phyloP scores from a whole-genome alignment of 53 echinoderm and acorn worm genomes.

The Paracentrotus lividus region DNA sequence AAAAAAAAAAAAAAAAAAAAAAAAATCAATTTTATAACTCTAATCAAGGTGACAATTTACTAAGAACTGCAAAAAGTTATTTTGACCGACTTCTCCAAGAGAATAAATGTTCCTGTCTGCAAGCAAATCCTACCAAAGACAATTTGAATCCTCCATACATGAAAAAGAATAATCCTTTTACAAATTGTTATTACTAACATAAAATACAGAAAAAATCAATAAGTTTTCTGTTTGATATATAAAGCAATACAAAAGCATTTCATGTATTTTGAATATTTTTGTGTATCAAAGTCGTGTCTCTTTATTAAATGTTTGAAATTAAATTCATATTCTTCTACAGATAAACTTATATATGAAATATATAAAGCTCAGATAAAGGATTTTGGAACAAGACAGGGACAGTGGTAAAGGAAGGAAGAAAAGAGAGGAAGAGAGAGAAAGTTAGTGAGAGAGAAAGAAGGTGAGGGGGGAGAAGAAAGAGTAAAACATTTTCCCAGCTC shows the following conservation, averaged over 20 bases:
- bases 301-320: background rate
- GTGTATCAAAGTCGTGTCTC: background rate
- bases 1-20: background rate
- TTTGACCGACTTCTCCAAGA: background rate
- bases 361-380: too few relatives aligned
- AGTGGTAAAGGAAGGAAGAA: too few relatives aligned
- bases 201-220: background rate
- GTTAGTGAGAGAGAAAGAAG: background rate
- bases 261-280: background rate
- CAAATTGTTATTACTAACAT: background rate
- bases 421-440: background rate
- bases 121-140: background rate
- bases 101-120: background rate
- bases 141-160: background rate
- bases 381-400: too few relatives aligned
- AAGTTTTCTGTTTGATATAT: background rate
- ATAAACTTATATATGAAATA: background rate
- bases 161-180: background rate
- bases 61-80: background rate
- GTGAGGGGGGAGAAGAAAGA: background rate
- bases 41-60: constrained; percentile 55
- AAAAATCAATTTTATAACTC: background rate
- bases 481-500: background rate
- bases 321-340: background rate
- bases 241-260: background rate